Base-by-base conservation (phyloP, 2,113 vertebrate species). In the Oceanites oceanicus region DNA sequence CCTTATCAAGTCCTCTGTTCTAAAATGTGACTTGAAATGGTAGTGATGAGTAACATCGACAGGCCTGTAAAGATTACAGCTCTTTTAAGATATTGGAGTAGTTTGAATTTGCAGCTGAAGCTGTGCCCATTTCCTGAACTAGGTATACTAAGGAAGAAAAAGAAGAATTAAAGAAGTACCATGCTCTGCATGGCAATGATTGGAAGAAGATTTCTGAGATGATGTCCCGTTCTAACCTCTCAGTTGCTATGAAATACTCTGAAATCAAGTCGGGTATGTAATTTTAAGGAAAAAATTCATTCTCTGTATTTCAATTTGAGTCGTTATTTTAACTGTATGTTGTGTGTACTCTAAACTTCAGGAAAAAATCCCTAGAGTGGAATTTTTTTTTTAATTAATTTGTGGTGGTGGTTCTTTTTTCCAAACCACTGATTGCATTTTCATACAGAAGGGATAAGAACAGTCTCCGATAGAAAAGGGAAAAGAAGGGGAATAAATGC, bases 151-250 rank as follows among this genome's bases (percentile, higher is more conserved):
- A 55, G 2, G 96, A 95, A 45, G 98, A 98, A 19, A 92, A 59
- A 6, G 74, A 97, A 70, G 92, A 97, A 70, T 32, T 98, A 29
- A 98, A 97, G 93, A 81, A 72, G 4, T 98, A 98, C 30, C 80
- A 98, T 4, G 79, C 96, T 52, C 38, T 98, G 25, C 94, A 98
- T 18, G 98, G 98, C 12, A 98, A 98, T 11, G 78, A 98, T 13
- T 98, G 98, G 98, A 97, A 94, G 36, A 98, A 97, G 85, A 98
- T 98, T 10, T 97, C 97, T 1, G 87, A 86, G 32, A 12, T 98
- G 93, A 98, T 98, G 93, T 96, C 96, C 29, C 98, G 98, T 15
- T 98, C 96, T 36, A 97, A 95, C 59, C 94, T 97, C 58, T 98
- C 97, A 0, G 96, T 98, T 7, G 98, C 97, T 62, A 96, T 97